These are phyloP conservation scores for Diplogasteroides magnus DNA, from an alignment of 1,140 invertebrate species.

Conservation along the genomic window DNA sequence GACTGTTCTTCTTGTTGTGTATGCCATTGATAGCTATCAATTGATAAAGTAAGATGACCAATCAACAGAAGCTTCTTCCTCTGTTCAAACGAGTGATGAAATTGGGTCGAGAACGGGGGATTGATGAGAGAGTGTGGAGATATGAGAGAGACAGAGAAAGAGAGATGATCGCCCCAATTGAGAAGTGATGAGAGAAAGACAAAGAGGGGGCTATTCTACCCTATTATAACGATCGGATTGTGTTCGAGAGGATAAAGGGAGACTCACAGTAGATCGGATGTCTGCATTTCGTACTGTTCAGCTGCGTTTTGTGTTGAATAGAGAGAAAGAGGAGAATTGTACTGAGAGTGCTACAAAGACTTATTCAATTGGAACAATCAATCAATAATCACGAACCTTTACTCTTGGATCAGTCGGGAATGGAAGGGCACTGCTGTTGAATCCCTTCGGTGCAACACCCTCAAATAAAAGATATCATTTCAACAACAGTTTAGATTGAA, in stretches of 20 bases:
- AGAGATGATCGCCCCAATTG: not conserved
- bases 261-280: constrained; percentile 18
- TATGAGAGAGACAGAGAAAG: not conserved
- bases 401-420: constrained; percentile 27
- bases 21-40: constrained; percentile 9
- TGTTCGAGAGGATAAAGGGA: too few relatives aligned
- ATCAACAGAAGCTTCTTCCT: too few relatives aligned
- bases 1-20: too few relatives aligned
- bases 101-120: not conserved
- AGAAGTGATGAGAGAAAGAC: constrained; percentile 1
- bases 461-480: constrained; percentile 13
- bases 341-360: constrained; percentile 12
- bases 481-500: not conserved
- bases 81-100: not conserved
- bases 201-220: not conserved
- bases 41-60: too few relatives aligned
- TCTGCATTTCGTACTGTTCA: constrained; percentile 36
- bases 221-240: not conserved
- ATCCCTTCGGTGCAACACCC: constrained; percentile 25
- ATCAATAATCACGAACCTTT: constrained; percentile 14
- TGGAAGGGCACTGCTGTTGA: constrained; percentile 31
- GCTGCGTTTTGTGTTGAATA: constrained; percentile 32
- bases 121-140: not conserved
- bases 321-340: constrained; percentile 31
- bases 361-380: not conserved